These are phyloP conservation scores for Sceliomorpha sp. DNA, from an alignment of 2,888 invertebrate genomes.

Conservation along the genomic window DNA sequence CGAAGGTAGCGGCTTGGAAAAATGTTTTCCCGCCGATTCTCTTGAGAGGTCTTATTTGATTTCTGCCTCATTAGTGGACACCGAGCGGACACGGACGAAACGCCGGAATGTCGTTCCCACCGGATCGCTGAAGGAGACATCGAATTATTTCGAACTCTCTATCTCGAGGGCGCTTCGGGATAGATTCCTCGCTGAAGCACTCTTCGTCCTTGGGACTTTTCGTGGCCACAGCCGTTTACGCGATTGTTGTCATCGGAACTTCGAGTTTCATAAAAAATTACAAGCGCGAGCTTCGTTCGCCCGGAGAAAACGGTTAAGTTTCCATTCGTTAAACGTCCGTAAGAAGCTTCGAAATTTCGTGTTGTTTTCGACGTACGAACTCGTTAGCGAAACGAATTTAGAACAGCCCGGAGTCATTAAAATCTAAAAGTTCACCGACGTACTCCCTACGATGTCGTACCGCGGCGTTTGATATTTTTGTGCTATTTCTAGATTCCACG, in stretches of 20 bases:
- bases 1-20: constrained; percentile 35
- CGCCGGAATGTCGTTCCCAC: not conserved
- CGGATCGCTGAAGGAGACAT: not conserved
- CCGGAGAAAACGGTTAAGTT: constrained; percentile 4
- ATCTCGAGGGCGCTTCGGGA: no score
- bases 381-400: constrained; percentile 13
- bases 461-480: not conserved
- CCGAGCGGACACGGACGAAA: not conserved
- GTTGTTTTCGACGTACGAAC: not conserved
- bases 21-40: constrained; percentile 18
- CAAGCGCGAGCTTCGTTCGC: not conserved
- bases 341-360: not conserved
- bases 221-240: no score
- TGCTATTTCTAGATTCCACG: not conserved
- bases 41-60: constrained; percentile 5
- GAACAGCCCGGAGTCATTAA: constrained; percentile 7
- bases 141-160: constrained; percentile 4
- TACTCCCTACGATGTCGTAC: not conserved
- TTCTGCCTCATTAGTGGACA: constrained; percentile 10
- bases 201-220: no score
- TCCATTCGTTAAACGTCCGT: constrained; percentile 6
- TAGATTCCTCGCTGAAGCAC: no score
- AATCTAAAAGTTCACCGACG: not conserved
- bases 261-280: constrained; percentile 3
- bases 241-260: constrained; percentile 11